phyloP scores from a whole-genome alignment of 1,140 invertebrate genomes.

The Drosophila busckii region DNA sequence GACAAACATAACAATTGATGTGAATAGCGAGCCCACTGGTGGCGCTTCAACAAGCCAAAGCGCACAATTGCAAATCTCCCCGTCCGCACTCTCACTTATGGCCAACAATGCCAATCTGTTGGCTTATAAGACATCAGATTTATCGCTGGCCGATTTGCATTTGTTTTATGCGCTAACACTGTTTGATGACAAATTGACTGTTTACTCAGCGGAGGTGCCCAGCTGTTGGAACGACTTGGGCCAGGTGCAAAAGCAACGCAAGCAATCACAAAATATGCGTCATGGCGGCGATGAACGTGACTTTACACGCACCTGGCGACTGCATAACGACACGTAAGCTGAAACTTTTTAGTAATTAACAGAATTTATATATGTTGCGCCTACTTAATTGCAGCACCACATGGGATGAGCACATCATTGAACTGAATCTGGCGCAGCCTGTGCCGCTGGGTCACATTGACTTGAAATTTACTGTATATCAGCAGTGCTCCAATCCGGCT shows the following conservation, averaged over 20 bases:
- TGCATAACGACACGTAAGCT: slow-evolving; percentile 88
- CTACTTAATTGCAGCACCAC: slow-evolving; percentile 81
- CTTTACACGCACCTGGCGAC: slow-evolving; percentile 89
- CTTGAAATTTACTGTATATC: slow-evolving; percentile 90
- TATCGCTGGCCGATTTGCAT: slow-evolving; percentile 81
- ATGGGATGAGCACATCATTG: slow-evolving; percentile 95
- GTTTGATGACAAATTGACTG: slow-evolving; percentile 81
- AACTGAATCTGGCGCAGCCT: slow-evolving; percentile 89
- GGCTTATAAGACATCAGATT: slow-evolving; percentile 80
- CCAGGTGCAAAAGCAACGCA: slow-evolving; percentile 91
- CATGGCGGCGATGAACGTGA: slow-evolving; percentile 89
- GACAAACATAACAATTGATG: slow-evolving; percentile 37
- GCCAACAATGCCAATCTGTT: slow-evolving; percentile 77
- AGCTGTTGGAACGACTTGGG: slow-evolving; percentile 95
- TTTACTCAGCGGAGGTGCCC: slow-evolving; percentile 92
- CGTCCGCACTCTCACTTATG: slow-evolving; percentile 43
- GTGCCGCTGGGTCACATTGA: slow-evolving; percentile 91
- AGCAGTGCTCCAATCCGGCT: slow-evolving; percentile 83
- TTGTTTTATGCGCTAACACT: slow-evolving; percentile 83
- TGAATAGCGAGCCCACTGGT: slow-evolving; percentile 19
- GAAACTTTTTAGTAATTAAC: background rate
- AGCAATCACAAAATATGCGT: slow-evolving; percentile 88
- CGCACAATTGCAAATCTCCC: slow-evolving; percentile 47
- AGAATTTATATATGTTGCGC: background rate
- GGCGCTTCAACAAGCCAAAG: slow-evolving; percentile 15